Evolutionary conservation across 2,888 invertebrate genomes (phyloP).

Genomic region (Parthenolecanium corni): DNA sequence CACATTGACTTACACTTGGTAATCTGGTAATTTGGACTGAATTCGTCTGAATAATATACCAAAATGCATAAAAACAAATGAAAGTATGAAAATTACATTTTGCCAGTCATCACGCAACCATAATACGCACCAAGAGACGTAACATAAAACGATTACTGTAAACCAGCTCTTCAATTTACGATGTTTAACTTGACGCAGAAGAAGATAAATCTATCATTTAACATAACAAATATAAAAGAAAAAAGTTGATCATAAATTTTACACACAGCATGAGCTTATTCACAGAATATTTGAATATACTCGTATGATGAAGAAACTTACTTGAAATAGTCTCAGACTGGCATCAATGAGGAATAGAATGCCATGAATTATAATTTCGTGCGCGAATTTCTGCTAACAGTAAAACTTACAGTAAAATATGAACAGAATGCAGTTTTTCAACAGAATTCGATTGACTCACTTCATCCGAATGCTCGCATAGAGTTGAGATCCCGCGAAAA

Average conservation of each 20-base stretch:
- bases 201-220: conserved; percentile 2
- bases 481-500: conserved; percentile 4
- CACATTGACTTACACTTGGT: conserved; percentile 15
- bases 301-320: background rate
- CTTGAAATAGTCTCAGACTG: conserved; percentile 1
- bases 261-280: too few relatives aligned
- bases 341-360: conserved; percentile 1
- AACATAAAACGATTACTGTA: background rate
- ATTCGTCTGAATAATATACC: conserved; percentile 15
- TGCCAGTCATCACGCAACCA: conserved; percentile 21
- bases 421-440: background rate
- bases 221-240: too few relatives aligned
- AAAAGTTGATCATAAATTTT: too few relatives aligned
- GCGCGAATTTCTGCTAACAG: background rate
- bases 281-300: background rate
- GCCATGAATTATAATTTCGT: background rate
- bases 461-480: conserved; percentile 15
- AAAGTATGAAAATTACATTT: conserved; percentile 9
- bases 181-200: conserved; percentile 17
- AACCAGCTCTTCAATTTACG: conserved; percentile 19
- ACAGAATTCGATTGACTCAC: background rate
- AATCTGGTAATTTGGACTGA: conserved; percentile 21
- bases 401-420: background rate
- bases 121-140: background rate
- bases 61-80: conserved; percentile 4